phyloP scores from a whole-genome alignment of 1,140 invertebrate genomes.

The Calycopis cecrops region DNA sequence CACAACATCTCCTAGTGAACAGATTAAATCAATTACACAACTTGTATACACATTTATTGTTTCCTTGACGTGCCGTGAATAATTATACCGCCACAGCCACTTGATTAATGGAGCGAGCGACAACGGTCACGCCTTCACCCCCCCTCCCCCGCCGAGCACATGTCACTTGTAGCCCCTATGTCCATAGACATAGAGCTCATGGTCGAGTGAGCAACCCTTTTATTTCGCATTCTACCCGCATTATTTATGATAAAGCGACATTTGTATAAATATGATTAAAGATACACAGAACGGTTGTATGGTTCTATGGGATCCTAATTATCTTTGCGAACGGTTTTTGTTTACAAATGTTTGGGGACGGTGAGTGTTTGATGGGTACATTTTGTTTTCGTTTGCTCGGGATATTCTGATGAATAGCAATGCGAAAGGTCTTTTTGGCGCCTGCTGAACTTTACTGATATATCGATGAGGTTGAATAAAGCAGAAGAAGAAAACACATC shows the following conservation, averaged over 20 bases:
- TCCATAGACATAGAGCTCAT: not conserved
- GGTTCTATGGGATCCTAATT: no score
- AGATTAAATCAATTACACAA: constrained; percentile 17
- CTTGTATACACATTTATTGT: constrained; percentile 17
- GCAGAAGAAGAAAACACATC: no score
- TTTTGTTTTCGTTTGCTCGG: no score
- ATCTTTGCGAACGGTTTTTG: no score
- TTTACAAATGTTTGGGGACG: no score
- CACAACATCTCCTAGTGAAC: not conserved
- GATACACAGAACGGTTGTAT: not conserved
- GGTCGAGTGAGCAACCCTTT: not conserved
- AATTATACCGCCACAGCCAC: constrained; percentile 13
- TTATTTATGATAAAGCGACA: constrained; percentile 7
- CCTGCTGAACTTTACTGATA: no score
- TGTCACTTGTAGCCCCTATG: not conserved
- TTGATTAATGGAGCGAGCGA: constrained; percentile 17
- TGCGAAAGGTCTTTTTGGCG: no score
- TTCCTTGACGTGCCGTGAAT: constrained; percentile 16
- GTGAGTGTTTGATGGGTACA: no score
- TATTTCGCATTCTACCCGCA: constrained; percentile 6
- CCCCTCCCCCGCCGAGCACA: not conserved
- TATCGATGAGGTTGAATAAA: no score
- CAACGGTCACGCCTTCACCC: not conserved
- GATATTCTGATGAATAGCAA: no score
- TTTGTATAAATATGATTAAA: constrained; percentile 12